These are phyloP conservation scores for Actinernus sp. DNA, from an alignment of 92 coral and sea anemone species.

Conservation along the genomic window DNA sequence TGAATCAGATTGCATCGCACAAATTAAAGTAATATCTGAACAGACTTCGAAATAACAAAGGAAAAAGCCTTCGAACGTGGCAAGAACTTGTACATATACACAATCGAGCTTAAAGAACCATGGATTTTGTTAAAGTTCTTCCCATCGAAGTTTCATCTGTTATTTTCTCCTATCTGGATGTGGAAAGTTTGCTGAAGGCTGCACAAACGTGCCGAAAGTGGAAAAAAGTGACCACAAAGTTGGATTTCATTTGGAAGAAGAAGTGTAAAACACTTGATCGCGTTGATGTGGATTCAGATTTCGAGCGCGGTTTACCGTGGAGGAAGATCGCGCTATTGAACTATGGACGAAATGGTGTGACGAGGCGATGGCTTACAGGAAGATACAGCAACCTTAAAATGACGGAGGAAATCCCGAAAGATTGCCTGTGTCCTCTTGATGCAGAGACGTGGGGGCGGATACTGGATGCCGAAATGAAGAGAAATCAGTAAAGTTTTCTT, in stretches of 20 bases:
- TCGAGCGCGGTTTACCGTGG: conserved; percentile 38
- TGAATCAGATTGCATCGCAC: too few relatives aligned
- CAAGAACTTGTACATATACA: conserved; percentile 15
- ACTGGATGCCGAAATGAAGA: conserved; percentile 72
- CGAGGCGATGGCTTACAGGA: conserved; percentile 83
- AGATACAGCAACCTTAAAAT: conserved; percentile 67
- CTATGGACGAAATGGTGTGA: conserved; percentile 72
- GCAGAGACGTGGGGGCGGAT: conserved; percentile 91
- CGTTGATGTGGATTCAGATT: conserved; percentile 53
- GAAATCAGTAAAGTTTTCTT: conserved; percentile 29
- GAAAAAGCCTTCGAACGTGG: too few relatives aligned
- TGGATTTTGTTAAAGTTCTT: conserved; percentile 60
- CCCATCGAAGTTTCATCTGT: conserved; percentile 77
- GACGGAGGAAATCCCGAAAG: conserved; percentile 73
- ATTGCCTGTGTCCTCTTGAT: conserved; percentile 76
- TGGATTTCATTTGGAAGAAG: conserved; percentile 74
- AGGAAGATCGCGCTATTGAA: conserved; percentile 65
- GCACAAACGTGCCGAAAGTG: conserved; percentile 69
- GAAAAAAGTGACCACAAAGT: conserved; percentile 61
- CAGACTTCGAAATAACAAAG: too few relatives aligned
- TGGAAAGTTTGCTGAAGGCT: conserved; percentile 83
- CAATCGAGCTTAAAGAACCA: neutral
- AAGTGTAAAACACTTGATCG: conserved; percentile 66
- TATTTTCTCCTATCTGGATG: conserved; percentile 76
- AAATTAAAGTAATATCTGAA: too few relatives aligned